Percentiles rank a stretch among this genome's conserved stretches.
Conservation (phyloP, 92 coral and sea anemone species). For the Bergia sp. region DNA sequence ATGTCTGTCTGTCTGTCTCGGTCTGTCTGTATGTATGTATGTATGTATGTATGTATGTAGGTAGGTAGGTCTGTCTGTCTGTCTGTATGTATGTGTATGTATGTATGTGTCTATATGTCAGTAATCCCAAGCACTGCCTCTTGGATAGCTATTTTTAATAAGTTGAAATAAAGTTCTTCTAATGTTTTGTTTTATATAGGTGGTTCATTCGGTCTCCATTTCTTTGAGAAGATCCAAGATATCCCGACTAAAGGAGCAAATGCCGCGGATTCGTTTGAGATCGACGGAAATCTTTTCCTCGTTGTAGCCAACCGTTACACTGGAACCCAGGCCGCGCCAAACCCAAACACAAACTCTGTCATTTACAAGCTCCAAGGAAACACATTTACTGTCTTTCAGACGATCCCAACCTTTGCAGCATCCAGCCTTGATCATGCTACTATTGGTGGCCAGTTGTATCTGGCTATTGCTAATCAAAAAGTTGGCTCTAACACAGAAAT, state of each 20-base stretch:
- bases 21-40: no score
- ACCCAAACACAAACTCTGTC: constrained; percentile 13
- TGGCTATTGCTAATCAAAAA: constrained; percentile 18
- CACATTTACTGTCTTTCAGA: constrained; percentile 5
- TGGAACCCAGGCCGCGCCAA: not conserved
- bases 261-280: constrained; percentile 43
- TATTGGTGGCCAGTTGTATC: not conserved
- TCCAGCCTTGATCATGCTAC: constrained; percentile 14
- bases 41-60: no score
- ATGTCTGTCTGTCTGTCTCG: no score
- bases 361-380: constrained; percentile 40
- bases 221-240: constrained; percentile 56
- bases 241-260: constrained; percentile 52
- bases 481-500: not conserved
- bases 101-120: no score
- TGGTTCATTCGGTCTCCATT: constrained; percentile 50
- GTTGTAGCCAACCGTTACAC: constrained; percentile 50
- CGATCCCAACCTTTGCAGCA: constrained; percentile 14
- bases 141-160: not conserved
- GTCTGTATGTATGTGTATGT: no score
- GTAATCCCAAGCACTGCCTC: no score
- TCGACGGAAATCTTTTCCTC: constrained; percentile 50
- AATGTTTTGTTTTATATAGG: not conserved
- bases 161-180: not conserved
- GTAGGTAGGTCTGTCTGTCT: no score